phyloP scores from a whole-genome alignment of 2,888 invertebrate species.

The Acleris literana region DNA sequence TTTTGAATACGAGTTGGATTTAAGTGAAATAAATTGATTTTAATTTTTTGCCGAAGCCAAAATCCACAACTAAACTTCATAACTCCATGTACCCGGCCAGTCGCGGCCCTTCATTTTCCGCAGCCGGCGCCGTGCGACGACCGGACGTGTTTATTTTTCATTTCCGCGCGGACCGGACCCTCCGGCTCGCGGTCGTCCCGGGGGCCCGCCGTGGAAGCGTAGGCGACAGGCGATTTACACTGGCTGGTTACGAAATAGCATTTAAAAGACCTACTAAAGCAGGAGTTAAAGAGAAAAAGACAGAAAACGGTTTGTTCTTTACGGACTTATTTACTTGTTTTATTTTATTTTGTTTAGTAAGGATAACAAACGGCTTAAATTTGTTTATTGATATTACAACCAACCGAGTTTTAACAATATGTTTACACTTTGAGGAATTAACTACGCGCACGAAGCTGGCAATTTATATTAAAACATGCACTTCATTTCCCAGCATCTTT shows the following conservation, averaged over 20 bases:
- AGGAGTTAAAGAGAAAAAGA: background rate
- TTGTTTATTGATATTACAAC: too few species aligned
- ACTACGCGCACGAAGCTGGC: too few species aligned
- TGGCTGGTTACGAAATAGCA: background rate
- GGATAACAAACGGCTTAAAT: too few species aligned
- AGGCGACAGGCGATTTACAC: constrained; percentile 18
- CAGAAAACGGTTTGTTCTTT: too few species aligned
- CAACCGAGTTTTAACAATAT: too few species aligned
- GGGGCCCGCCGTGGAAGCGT: constrained; percentile 24
- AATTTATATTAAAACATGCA: too few species aligned
- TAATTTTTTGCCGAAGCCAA: background rate
- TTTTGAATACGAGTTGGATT: too few species aligned
- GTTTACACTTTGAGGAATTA: too few species aligned
- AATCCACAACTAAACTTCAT: constrained; percentile 17
- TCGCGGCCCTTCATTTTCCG: constrained; percentile 68
- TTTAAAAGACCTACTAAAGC: background rate
- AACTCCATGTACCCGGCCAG: constrained; percentile 42
- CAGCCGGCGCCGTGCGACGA: constrained; percentile 71
- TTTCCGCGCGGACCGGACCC: constrained; percentile 73
- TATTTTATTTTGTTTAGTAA: too few species aligned
- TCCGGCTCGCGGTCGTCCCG: constrained; percentile 43
- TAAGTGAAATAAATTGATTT: too few species aligned
- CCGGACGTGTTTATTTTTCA: constrained; percentile 83
- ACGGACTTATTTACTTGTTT: too few species aligned
- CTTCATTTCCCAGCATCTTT: background rate